Base-by-base conservation (phyloP, 2,888 invertebrate species). In the Cephalotes varians region DNA sequence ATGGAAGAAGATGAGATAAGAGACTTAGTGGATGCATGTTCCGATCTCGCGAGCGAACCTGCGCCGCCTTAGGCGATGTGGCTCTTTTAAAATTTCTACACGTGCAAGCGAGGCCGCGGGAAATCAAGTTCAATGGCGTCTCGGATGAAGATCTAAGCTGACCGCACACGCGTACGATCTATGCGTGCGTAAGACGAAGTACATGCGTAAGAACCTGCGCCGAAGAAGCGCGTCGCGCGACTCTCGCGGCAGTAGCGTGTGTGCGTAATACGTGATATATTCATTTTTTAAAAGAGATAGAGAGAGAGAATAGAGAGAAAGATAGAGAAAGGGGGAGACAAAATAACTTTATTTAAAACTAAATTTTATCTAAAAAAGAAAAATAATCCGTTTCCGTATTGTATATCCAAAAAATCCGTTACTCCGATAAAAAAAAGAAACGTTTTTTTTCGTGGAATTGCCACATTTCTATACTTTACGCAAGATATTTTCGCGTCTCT, bases 81-180 rank as follows among this genome's bases (percentile, higher is more conserved):
- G 79, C 73, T 83, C 90, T 71, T 88, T 88, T 86, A 79, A 82
- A 90, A 85, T 90, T 88, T 85, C 81, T 85, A 85, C 88, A 89
- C 87, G 86, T 87, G 87, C 87, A 83, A 77, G 80, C 81, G 79
- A 81, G 81, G 80, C 83, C 79, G 74, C 69, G 88, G 88, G 87
- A 89, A 91, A 91, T 91, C 91, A 91, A 91, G 90, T 91, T 91
- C 91, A 91, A 90, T 89, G 90, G 90, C 86, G 86, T 89, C 88
- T 81, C 72, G 81, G 73, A 88, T 82, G 89, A 80, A 62, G 76
- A 87, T 83, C 85, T 87, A 84, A 83, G 51, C 64, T 69, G 62
- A 25, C 67, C 71, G 65, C 60, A 60, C 87, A 83, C 80, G 84
- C 81, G 73, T 67, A 81, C 82, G 83, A 64, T 65, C 79, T 58